These are phyloP conservation scores for Cylloceria caligata DNA, from an alignment of 2,888 invertebrate species.

Conservation along the genomic window DNA sequence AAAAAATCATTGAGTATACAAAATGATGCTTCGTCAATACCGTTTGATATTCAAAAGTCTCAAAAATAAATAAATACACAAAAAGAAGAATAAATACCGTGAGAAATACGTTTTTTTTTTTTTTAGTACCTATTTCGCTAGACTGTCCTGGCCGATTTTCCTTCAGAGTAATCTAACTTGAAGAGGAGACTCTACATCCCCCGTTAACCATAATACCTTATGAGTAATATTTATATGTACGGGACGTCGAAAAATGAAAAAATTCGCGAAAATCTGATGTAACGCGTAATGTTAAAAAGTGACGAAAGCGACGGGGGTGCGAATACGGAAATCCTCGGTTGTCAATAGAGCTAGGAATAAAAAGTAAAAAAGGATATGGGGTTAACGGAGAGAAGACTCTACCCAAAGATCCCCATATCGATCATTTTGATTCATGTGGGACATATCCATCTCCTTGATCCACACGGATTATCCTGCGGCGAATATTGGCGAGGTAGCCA, in stretches of 20 bases:
- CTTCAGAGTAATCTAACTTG: constrained; percentile 15
- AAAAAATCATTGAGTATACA: background rate
- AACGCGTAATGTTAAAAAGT: background rate
- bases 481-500: constrained; percentile 66
- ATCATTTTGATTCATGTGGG: constrained; percentile 74
- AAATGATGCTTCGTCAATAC: background rate
- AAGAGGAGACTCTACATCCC: background rate
- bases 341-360: constrained; percentile 40
- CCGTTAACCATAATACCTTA: constrained; percentile 18
- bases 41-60: no score
- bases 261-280: constrained; percentile 54
- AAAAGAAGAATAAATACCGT: background rate
- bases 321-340: constrained; percentile 43
- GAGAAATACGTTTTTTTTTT: no score
- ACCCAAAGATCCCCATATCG: constrained; percentile 69
- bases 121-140: background rate
- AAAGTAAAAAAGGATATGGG: constrained; percentile 3
- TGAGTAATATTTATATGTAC: constrained; percentile 10
- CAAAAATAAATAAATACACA: no score
- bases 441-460: constrained; percentile 65
- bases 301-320: background rate
- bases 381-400: constrained; percentile 31
- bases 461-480: constrained; percentile 71
- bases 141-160: background rate
- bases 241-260: background rate